Conservation (phyloP, 2,797 vertebrate species). For the Thunnus albacares region DNA sequence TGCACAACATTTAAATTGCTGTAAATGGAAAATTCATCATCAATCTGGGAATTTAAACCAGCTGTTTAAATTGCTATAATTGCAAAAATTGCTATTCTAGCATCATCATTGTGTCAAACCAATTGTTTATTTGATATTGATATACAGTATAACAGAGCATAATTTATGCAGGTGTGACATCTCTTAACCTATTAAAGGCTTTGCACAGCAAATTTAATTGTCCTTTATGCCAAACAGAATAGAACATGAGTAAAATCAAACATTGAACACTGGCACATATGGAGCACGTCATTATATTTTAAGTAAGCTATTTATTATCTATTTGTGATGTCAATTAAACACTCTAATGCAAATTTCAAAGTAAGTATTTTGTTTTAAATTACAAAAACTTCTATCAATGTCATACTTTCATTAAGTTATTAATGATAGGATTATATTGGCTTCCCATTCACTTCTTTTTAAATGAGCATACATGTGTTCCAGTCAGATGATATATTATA, state of each 20-base stretch:
- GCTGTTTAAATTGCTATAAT: not conserved
- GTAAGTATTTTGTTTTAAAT: not conserved
- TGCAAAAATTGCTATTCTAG: not conserved
- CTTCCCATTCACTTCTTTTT: not conserved
- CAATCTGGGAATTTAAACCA: not conserved
- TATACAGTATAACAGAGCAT: not conserved
- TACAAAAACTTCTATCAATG: accelerated
- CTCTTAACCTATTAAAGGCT: constrained; percentile 1
- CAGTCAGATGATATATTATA: not conserved
- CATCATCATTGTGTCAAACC: not conserved
- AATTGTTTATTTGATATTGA: constrained; percentile 5
- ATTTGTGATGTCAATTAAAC: not conserved
- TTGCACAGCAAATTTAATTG: not conserved
- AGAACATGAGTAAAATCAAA: not conserved
- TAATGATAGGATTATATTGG: not conserved
- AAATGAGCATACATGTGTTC: not conserved
- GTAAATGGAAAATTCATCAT: not conserved
- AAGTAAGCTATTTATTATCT: not conserved
- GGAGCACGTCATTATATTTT: not conserved
- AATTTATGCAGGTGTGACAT: constrained; percentile 28
- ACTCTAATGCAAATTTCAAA: not conserved
- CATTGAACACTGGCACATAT: not conserved
- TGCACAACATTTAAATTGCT: not conserved
- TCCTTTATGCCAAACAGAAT: not conserved
- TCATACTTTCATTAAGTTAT: not conserved